Evolutionary conservation across 2,113 vertebrate genomes (phyloP), one percentile per base, ranked within the genome.

Genomic region (Neodon shergylaensis): DNA sequence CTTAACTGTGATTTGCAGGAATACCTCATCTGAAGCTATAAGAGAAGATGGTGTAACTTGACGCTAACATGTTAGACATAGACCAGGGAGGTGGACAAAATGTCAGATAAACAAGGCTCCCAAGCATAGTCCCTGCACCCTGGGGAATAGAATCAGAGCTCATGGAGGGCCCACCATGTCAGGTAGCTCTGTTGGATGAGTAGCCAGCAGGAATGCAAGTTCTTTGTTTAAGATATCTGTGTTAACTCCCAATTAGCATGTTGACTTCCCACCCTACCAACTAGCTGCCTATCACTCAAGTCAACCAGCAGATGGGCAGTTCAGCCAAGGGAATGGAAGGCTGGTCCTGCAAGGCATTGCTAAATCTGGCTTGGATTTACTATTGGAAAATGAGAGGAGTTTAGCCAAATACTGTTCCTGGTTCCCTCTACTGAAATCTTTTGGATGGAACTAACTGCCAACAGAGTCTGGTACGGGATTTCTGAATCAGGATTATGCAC

Each of bases 401-500:
- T 92, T 24, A 39, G 42, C 36, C 33, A 73, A 90, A 82, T 21
- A 36, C 8, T 58, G 26, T 1, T 83, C 11, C 77, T 52, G 28
- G 0, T 22, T 19, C 10, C 52, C 52, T 47, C 47, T 58, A 70
- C 21, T 47, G 79, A 90, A 95, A 92, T 93, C 31, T 77, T 93
- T 83, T 72, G 74, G 82, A 81, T 39, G 26, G 81, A 92, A 90
- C 87, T 88, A 44, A 90, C 90, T 82, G 22, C 61, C 47, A 47
- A 70, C 52, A 77, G 63, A 96, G 70, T 95, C 91, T 92, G 76
- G 74, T 54, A 78, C 3, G 66, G 16, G 68, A 87, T 96, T 96
- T 95, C 93, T 97, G 36, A 39, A 39, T 39, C 17, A 39, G 17
- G 70, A 73, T 39, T 73, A 1, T 73, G 17, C 90, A 47, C 89